phyloP scores from a whole-genome alignment of 2,888 invertebrate species.

The Dasypogon diadema region DNA sequence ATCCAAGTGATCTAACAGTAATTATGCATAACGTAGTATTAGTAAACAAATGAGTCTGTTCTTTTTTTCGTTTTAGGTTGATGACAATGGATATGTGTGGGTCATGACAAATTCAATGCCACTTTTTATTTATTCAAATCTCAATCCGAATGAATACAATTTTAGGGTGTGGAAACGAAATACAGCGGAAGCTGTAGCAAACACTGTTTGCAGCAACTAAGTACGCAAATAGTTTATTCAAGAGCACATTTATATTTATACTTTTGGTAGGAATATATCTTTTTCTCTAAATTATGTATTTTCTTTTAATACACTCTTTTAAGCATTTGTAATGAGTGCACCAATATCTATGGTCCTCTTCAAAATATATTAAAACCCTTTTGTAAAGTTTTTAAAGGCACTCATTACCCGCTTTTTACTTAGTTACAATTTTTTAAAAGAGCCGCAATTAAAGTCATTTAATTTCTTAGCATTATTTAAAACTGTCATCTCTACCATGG shows the following conservation, averaged over 20 bases:
- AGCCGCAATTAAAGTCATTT: too few species aligned
- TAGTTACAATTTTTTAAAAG: too few species aligned
- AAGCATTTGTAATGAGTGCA: background rate
- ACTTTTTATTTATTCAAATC: slow-evolving; percentile 73
- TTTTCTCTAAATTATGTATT: background rate
- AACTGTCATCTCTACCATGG: too few species aligned
- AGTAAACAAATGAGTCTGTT: background rate
- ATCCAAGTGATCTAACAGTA: slow-evolving; percentile 77
- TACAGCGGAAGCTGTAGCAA: slow-evolving; percentile 65
- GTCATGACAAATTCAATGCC: slow-evolving; percentile 78
- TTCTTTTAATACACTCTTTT: too few species aligned
- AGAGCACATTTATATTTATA: too few species aligned
- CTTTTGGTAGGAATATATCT: background rate
- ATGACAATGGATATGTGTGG: slow-evolving; percentile 76
- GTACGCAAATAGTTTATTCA: too few species aligned
- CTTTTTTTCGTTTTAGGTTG: slow-evolving; percentile 69
- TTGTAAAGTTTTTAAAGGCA: too few species aligned
- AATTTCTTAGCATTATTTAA: too few species aligned
- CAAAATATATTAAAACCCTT: too few species aligned
- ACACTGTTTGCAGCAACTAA: slow-evolving; percentile 67
- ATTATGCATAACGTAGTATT: background rate
- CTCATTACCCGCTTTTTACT: too few species aligned
- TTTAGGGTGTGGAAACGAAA: slow-evolving; percentile 74
- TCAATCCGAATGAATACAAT: slow-evolving; percentile 74
- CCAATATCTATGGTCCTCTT: too few species aligned